phyloP scores from a whole-genome alignment of 2,888 invertebrate species.

The Drosophila infuscata region DNA sequence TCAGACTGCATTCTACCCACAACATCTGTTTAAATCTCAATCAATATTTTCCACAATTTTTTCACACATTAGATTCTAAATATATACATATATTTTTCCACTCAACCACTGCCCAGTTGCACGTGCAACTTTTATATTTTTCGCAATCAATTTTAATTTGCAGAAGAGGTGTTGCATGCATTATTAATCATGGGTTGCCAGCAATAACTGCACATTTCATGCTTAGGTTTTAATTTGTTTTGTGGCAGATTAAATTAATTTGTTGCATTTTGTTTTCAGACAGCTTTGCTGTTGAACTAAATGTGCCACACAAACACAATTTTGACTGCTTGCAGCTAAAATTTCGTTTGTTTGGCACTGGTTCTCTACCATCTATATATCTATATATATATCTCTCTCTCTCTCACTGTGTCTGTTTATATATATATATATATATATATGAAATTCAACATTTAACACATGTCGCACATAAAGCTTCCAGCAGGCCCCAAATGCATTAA shows the following conservation, averaged over 20 bases:
- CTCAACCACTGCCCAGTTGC: neutral
- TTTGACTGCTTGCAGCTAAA: conserved; percentile 4
- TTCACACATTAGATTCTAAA: neutral
- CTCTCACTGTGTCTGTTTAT: conserved; percentile 1
- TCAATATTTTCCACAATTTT: neutral
- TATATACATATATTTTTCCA: neutral
- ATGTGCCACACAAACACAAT: conserved; percentile 32
- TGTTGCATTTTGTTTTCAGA: conserved; percentile 54
- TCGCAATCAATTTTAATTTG: conserved; percentile 60
- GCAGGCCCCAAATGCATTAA: conserved; percentile 36
- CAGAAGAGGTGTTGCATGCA: conserved; percentile 43
- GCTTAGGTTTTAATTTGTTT: conserved; percentile 51
- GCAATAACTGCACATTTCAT: conserved; percentile 29
- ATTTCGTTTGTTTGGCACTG: neutral
- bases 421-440: neutral
- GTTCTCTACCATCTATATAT: neutral
- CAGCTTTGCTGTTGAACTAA: conserved; percentile 31
- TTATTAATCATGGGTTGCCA: conserved; percentile 44
- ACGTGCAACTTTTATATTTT: conserved; percentile 27
- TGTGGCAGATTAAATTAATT: conserved; percentile 71
- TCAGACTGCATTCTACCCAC: neutral
- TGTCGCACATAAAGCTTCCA: conserved; percentile 32
- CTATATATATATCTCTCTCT: neutral
- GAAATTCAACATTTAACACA: conserved; percentile 34
- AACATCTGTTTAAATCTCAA: neutral